Conservation (phyloP, 1,140 invertebrate species). For the Kradibia gibbosae region DNA sequence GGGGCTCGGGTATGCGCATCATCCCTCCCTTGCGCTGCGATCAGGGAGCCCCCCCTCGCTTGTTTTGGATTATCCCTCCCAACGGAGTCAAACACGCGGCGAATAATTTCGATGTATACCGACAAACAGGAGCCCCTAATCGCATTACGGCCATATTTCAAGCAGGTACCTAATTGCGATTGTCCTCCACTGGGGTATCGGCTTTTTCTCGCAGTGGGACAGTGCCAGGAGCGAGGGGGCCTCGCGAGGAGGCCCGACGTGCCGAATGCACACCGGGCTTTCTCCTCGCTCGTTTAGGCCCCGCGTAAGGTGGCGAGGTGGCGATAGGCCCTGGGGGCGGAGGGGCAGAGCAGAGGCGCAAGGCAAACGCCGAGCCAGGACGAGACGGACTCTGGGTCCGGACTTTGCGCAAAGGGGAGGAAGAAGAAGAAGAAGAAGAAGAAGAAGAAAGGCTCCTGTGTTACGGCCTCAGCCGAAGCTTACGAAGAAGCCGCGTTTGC, state of each 20-base stretch:
- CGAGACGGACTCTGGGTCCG: background rate
- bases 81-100: constrained; percentile 42
- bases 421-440: no score
- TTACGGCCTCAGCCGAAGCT: no score
- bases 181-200: background rate
- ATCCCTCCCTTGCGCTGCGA: background rate
- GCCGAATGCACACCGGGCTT: background rate
- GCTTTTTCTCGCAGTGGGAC: background rate
- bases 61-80: constrained; percentile 58
- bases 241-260: constrained; percentile 23
- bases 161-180: constrained; percentile 54
- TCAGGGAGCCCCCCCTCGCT: constrained; percentile 37
- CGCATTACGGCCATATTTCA: constrained; percentile 55
- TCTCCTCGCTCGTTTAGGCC: no score
- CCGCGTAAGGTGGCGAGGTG: background rate
- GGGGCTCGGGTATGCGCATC: background rate
- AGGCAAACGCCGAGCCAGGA: background rate
- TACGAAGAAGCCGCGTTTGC: no score
- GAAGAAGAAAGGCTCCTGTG: no score
- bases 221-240: background rate
- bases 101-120: constrained; percentile 49
- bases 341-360: background rate
- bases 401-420: no score
- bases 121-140: constrained; percentile 52
- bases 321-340: background rate